Percentiles rank a stretch among this genome's conserved stretches.
Evolutionary conservation across 2,888 invertebrate genomes (phyloP).

Genomic region (Thera obeliscata): DNA sequence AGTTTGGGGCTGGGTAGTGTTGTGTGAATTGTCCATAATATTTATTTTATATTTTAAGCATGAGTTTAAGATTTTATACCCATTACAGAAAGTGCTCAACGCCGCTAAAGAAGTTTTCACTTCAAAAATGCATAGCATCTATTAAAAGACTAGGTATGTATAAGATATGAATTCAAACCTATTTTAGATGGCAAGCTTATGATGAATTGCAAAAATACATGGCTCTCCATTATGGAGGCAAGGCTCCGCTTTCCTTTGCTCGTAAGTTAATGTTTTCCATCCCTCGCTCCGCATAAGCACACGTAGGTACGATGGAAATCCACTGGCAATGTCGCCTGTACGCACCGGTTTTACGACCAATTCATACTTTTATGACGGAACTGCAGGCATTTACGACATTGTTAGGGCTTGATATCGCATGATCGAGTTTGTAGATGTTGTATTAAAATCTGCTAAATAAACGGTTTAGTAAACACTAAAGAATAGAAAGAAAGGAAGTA

Average conservation of each 20-base stretch:
- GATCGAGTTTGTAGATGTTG: conserved; percentile 13
- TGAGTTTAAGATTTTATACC: no score
- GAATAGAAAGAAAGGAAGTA: no score
- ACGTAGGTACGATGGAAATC: conserved; percentile 47
- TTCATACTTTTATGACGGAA: conserved; percentile 48
- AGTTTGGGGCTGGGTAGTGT: no score
- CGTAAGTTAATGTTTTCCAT: conserved; percentile 43
- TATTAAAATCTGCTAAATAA: conserved; percentile 7
- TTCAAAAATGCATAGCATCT: no score
- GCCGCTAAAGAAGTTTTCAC: no score
- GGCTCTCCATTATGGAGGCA: conserved; percentile 9
- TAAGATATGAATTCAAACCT: not conserved
- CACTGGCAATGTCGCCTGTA: conserved; percentile 43
- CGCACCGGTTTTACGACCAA: conserved; percentile 58
- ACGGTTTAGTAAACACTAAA: not conserved
- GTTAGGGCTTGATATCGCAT: conserved; percentile 30
- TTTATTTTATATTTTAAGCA: no score
- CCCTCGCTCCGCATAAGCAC: conserved; percentile 43
- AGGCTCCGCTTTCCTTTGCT: conserved; percentile 21
- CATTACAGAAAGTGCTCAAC: no score
- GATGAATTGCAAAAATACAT: conserved; percentile 11
- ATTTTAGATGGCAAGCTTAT: not conserved
- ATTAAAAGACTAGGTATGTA: no score
- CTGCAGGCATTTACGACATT: conserved; percentile 38
- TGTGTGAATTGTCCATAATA: no score